Conservation (phyloP, 1,140 invertebrate species). For the Euwallacea fornicatus region DNA sequence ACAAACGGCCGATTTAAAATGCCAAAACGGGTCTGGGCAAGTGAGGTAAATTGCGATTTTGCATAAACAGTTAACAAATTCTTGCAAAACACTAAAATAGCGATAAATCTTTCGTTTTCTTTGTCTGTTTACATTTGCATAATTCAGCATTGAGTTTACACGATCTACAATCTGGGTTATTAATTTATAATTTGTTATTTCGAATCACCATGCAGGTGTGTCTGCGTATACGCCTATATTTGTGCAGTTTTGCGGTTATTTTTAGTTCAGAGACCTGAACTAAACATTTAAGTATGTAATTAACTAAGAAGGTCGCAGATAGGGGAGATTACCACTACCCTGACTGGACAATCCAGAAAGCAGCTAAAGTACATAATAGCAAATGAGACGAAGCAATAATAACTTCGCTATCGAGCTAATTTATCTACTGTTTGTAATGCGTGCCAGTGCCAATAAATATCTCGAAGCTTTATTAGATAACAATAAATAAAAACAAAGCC, state of each 20-base stretch:
- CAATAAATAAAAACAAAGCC: conserved; percentile 8
- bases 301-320: too few relatives aligned
- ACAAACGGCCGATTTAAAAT: background rate
- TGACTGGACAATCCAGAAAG: background rate
- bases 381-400: background rate
- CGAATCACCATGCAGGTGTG: conserved; percentile 21
- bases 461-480: conserved; percentile 9
- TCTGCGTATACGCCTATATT: conserved; percentile 24
- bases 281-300: too few relatives aligned
- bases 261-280: conserved; percentile 9
- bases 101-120: conserved; percentile 23
- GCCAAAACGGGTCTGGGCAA: background rate
- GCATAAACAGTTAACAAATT: conserved; percentile 29
- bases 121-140: conserved; percentile 33
- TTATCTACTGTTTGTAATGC: conserved; percentile 1
- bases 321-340: background rate
- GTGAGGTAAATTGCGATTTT: conserved; percentile 9
- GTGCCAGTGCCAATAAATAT: background rate
- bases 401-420: conserved; percentile 1
- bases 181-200: conserved; percentile 20
- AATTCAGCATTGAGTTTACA: conserved; percentile 25
- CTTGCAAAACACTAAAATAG: conserved; percentile 21
- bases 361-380: background rate
- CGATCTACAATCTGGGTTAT: conserved; percentile 18
- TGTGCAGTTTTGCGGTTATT: conserved; percentile 15